These are phyloP conservation scores for Drosophila cracens DNA, from an alignment of 2,888 invertebrate species.

Conservation along the genomic window DNA sequence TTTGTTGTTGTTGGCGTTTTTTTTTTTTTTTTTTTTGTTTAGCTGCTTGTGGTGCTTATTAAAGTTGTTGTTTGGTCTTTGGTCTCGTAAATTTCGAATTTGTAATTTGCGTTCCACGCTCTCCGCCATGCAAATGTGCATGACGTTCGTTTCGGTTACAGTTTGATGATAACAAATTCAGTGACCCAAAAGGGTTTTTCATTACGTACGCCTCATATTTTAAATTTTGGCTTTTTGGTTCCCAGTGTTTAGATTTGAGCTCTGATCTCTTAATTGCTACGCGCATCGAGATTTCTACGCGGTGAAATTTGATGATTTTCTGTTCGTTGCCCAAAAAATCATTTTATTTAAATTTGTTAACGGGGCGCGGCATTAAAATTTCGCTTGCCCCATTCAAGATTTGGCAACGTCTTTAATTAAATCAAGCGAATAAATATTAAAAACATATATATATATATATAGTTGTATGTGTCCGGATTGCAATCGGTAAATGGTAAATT, in stretches of 20 bases:
- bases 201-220: conserved; percentile 70
- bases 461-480: conserved; percentile 11
- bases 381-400: conserved; percentile 36
- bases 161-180: conserved; percentile 76
- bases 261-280: conserved; percentile 57
- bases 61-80: conserved; percentile 53
- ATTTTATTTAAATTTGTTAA: conserved; percentile 51
- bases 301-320: conserved; percentile 40
- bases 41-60: conserved; percentile 55
- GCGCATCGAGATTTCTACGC: conserved; percentile 48
- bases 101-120: conserved; percentile 73
- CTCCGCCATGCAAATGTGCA: conserved; percentile 76
- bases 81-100: conserved; percentile 59
- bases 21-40: not conserved
- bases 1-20: not conserved
- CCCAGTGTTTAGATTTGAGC: conserved; percentile 48
- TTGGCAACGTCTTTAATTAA: conserved; percentile 70
- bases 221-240: conserved; percentile 43
- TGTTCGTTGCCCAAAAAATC: conserved; percentile 24
- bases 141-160: conserved; percentile 79
- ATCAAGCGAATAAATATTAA: conserved; percentile 57
- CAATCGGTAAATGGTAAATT: conserved; percentile 46
- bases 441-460: conserved; percentile 19
- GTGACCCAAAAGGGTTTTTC: conserved; percentile 75
- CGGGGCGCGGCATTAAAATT: conserved; percentile 54